These are phyloP conservation scores for Apodemia hepburni DNA, from an alignment of 2,888 invertebrate genomes.

Conservation along the genomic window DNA sequence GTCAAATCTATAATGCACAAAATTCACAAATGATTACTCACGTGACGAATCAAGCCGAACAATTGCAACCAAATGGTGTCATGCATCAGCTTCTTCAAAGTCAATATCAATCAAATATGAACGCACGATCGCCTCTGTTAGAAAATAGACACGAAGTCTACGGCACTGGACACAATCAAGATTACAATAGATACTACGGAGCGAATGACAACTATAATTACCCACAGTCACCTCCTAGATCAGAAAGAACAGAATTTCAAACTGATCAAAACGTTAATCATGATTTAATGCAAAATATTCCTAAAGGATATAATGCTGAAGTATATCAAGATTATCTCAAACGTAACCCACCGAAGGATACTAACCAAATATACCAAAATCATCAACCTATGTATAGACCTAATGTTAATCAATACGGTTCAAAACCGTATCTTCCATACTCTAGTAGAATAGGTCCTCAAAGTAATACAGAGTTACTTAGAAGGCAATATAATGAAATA, in stretches of 20 bases:
- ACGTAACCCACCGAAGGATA: conserved; percentile 79
- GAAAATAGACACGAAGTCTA: conserved; percentile 81
- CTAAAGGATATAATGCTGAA: conserved; percentile 80
- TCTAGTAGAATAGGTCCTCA: conserved; percentile 73
- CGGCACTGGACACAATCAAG: conserved; percentile 75
- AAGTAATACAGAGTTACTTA: conserved; percentile 81
- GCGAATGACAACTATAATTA: conserved; percentile 79
- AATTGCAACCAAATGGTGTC: conserved; percentile 75
- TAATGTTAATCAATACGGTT: conserved; percentile 69
- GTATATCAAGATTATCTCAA: conserved; percentile 77
- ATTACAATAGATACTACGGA: conserved; percentile 76
- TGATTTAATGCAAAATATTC: conserved; percentile 65
- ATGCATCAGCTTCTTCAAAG: conserved; percentile 76
- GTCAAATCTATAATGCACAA: conserved; percentile 72
- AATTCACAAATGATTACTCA: conserved; percentile 63
- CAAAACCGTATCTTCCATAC: conserved; percentile 73
- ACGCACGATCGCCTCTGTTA: conserved; percentile 70
- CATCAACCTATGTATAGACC: conserved; percentile 71
- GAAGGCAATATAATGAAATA: conserved; percentile 82
- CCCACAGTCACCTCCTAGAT: conserved; percentile 68
- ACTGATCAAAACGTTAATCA: conserved; percentile 71
- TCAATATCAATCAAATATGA: conserved; percentile 70
- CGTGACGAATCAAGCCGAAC: conserved; percentile 59
- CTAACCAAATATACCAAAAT: conserved; percentile 79
- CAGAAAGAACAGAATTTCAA: conserved; percentile 63